Evolutionary conservation across 2,113 vertebrate genomes (phyloP).

Genomic region (Callipepla squamata): DNA sequence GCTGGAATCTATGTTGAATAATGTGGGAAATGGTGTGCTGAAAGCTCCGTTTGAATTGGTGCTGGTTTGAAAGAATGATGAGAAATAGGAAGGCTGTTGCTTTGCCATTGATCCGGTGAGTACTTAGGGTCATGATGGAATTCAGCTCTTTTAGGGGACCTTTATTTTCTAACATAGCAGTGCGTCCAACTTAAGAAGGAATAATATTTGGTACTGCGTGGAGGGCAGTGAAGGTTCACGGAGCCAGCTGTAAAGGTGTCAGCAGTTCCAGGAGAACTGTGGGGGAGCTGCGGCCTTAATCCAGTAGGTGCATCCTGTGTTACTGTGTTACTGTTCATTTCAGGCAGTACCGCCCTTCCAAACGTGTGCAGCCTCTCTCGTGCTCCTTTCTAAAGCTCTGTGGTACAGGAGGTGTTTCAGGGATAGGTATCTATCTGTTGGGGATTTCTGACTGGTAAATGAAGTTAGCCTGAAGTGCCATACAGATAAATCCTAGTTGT

Average conservation of each 20-base stretch:
- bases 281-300: not conserved
- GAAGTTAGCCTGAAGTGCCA: not conserved
- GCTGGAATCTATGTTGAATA: not conserved
- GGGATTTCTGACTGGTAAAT: not conserved
- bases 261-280: not conserved
- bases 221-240: not conserved
- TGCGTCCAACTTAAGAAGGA: not conserved
- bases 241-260: not conserved
- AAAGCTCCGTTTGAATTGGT: not conserved
- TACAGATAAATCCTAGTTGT: not conserved
- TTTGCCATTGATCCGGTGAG: not conserved
- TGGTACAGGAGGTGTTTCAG: not conserved
- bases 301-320: not conserved
- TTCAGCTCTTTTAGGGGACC: not conserved
- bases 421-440: accelerated
- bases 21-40: not conserved
- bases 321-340: not conserved
- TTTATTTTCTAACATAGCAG: not conserved
- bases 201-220: not conserved
- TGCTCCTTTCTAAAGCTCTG: not conserved
- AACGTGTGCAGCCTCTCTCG: not conserved
- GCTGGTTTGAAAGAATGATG: not conserved
- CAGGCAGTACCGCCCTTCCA: not conserved
- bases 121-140: not conserved
- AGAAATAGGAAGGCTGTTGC: not conserved